phyloP scores from a whole-genome alignment of 1,140 invertebrate species.

The Colletes gigas region DNA sequence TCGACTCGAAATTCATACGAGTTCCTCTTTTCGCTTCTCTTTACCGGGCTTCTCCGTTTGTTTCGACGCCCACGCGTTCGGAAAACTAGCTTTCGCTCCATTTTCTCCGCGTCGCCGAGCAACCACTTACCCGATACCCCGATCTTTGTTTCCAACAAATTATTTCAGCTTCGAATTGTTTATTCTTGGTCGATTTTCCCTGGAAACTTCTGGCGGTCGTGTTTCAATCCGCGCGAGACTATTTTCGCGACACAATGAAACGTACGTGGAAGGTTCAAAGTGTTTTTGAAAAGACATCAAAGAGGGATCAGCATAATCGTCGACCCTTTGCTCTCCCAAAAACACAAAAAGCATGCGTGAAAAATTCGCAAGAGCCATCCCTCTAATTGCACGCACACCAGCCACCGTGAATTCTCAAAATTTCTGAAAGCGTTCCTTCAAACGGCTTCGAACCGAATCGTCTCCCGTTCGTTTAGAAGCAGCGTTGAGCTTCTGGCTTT shows the following conservation, averaged over 20 bases:
- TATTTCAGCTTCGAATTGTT: no score
- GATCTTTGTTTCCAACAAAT: no score
- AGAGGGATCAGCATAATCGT: not conserved
- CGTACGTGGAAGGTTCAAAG: not conserved
- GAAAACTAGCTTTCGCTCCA: constrained; percentile 31
- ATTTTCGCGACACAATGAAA: not conserved
- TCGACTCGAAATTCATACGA: constrained; percentile 24
- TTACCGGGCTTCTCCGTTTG: not conserved
- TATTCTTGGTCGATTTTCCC: not conserved
- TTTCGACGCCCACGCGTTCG: constrained; percentile 22
- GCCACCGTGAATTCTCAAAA: not conserved
- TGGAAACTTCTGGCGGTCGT: not conserved
- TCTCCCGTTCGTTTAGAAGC: not conserved
- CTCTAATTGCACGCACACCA: not conserved
- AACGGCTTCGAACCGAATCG: not conserved
- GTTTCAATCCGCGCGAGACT: not conserved
- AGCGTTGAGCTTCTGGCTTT: not conserved
- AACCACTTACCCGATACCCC: no score
- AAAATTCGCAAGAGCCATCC: not conserved
- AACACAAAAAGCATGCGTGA: not conserved
- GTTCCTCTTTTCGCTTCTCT: constrained; percentile 2
- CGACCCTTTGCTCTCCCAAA: not conserved
- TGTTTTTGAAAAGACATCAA: not conserved
- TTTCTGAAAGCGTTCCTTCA: not conserved
- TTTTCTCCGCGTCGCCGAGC: not conserved